Conservation (phyloP, 2,888 invertebrate genomes). For the Blera fallax region DNA sequence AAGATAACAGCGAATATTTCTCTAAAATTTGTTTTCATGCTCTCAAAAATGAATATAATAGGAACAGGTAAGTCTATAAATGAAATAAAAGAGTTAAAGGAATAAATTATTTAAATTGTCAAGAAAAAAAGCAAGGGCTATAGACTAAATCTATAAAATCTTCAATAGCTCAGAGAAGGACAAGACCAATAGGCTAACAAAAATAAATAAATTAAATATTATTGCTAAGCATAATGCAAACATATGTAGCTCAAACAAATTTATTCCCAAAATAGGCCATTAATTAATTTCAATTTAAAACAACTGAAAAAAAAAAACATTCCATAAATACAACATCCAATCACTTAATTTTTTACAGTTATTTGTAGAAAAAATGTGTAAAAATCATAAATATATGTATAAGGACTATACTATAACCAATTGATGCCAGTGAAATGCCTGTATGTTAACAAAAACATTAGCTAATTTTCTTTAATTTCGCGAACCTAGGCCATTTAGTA, state of each 20-base stretch:
- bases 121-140: background rate
- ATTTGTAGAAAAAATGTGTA: slow-evolving; percentile 12
- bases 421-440: slow-evolving; percentile 12
- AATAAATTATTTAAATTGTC: background rate
- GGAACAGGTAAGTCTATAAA: slow-evolving; percentile 41
- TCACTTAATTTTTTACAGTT: slow-evolving; percentile 18
- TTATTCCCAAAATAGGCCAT: background rate
- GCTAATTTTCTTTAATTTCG: background rate
- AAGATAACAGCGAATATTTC: background rate
- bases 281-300: background rate
- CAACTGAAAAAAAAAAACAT: background rate
- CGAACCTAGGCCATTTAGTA: background rate
- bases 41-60: background rate
- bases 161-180: slow-evolving; percentile 52
- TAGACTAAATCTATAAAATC: background rate
- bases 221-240: background rate
- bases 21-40: slow-evolving; percentile 4
- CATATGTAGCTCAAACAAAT: background rate
- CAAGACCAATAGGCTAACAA: slow-evolving; percentile 38
- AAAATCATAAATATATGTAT: background rate
- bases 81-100: background rate
- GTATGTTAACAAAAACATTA: background rate
- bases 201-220: background rate
- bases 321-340: slow-evolving; percentile 20
- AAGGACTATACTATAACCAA: background rate